phyloP scores from a whole-genome alignment of 2,888 invertebrate species.

The Ormyrus thymus region DNA sequence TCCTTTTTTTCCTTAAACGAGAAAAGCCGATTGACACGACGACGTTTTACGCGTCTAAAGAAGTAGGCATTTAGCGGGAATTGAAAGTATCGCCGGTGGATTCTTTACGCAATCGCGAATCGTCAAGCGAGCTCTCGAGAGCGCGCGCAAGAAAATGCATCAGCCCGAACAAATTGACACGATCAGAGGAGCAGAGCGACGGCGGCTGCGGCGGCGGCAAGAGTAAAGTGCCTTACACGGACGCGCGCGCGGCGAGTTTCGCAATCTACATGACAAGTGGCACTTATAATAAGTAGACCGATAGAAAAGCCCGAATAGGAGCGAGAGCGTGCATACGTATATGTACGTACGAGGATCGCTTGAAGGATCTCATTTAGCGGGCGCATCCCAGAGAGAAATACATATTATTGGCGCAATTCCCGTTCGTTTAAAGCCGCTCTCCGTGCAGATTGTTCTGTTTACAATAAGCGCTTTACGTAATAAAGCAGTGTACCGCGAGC shows the following conservation, averaged over 20 bases:
- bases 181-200: conserved; percentile 6
- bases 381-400: background rate
- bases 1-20: background rate
- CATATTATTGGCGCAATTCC: conserved; percentile 35
- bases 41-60: background rate
- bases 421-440: conserved; percentile 8
- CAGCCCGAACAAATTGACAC: background rate
- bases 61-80: background rate
- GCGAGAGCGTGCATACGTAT: background rate
- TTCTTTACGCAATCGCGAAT: conserved; percentile 1
- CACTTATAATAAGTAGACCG: conserved; percentile 15
- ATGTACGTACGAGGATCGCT: conserved; percentile 1
- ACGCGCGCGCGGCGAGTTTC: conserved; percentile 1
- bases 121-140: background rate
- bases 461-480: conserved; percentile 35
- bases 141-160: background rate
- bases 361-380: conserved; percentile 22
- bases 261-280: conserved; percentile 38
- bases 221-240: conserved; percentile 1
- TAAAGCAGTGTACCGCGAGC: background rate
- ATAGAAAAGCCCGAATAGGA: background rate
- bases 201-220: background rate
- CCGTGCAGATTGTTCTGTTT: conserved; percentile 45
- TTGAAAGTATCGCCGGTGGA: background rate
- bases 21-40: background rate